A percentile compares a stretch with the other conserved stretches of the same genome.
phyloP scores from a whole-genome alignment of 2,113 vertebrate genomes.

The Pogona vitticeps region DNA sequence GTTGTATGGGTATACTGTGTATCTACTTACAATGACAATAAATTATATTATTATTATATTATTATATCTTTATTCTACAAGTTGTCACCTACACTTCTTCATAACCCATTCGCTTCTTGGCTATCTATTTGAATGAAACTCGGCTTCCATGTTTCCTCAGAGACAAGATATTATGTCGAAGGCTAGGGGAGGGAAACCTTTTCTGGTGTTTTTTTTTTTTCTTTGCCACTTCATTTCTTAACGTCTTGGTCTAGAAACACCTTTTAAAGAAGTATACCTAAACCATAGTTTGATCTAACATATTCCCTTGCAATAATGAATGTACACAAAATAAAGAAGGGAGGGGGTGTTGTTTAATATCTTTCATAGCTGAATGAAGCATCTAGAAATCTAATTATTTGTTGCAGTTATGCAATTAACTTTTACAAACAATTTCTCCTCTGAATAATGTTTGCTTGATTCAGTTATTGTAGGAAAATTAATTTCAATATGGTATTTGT shows the following conservation, averaged over 20 bases:
- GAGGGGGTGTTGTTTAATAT: conserved; percentile 33
- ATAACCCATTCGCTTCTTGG: too few relatives aligned
- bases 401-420: conserved; percentile 61
- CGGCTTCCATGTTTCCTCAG: background rate
- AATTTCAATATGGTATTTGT: conserved; percentile 51
- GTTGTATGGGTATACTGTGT: too few relatives aligned
- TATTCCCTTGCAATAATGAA: conserved; percentile 31
- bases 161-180: background rate
- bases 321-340: background rate
- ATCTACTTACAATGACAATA: too few relatives aligned
- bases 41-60: too few relatives aligned
- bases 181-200: background rate
- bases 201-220: background rate
- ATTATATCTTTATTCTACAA: too few relatives aligned
- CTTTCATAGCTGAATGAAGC: conserved; percentile 32
- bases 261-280: conserved; percentile 42
- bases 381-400: conserved; percentile 66
- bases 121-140: too few relatives aligned
- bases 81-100: too few relatives aligned
- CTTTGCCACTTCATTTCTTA: too few relatives aligned
- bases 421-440: conserved; percentile 59
- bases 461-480: conserved; percentile 59
- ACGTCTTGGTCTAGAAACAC: background rate
- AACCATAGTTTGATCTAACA: conserved; percentile 15
- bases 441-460: conserved; percentile 49